Evolutionary conservation across 1,140 invertebrate genomes (phyloP).

Genomic region (Procambarus clarkii): DNA sequence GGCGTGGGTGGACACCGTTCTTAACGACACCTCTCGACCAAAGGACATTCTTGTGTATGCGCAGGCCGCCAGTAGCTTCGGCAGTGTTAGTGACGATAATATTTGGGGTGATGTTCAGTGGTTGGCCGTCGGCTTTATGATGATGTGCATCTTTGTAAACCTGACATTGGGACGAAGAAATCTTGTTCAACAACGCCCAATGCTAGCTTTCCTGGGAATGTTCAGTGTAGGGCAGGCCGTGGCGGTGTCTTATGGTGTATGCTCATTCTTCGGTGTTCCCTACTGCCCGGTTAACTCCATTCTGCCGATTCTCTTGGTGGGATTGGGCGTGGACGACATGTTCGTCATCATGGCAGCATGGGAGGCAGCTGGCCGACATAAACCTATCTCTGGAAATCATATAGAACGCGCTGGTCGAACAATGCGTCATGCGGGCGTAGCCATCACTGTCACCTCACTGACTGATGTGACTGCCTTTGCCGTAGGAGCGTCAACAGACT

Average conservation of each 20-base stretch:
- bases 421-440: constrained; percentile 80
- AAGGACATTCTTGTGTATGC: constrained; percentile 77
- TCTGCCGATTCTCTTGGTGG: constrained; percentile 80
- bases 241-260: constrained; percentile 79
- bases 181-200: constrained; percentile 78
- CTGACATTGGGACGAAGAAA: constrained; percentile 79
- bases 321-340: constrained; percentile 79
- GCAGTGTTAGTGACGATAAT: constrained; percentile 53
- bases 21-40: constrained; percentile 23
- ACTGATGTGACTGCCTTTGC: constrained; percentile 83
- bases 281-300: constrained; percentile 80
- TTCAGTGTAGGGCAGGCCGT: constrained; percentile 78
- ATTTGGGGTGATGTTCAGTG: constrained; percentile 81
- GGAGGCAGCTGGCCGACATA: constrained; percentile 49
- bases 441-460: constrained; percentile 82
- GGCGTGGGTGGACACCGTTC: constrained; percentile 51
- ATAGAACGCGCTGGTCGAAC: constrained; percentile 76
- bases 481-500: constrained; percentile 81
- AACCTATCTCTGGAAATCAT: constrained; percentile 70
- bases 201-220: constrained; percentile 78
- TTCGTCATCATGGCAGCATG: constrained; percentile 78
- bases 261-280: constrained; percentile 78
- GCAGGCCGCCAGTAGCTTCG: constrained; percentile 75
- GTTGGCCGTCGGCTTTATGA: constrained; percentile 78
- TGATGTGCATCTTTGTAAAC: constrained; percentile 79